A percentile compares a stretch with the other conserved stretches of the same genome.
These are phyloP conservation scores for Syncerus caffer DNA, from an alignment of 2,797 vertebrate species.

Conservation along the genomic window DNA sequence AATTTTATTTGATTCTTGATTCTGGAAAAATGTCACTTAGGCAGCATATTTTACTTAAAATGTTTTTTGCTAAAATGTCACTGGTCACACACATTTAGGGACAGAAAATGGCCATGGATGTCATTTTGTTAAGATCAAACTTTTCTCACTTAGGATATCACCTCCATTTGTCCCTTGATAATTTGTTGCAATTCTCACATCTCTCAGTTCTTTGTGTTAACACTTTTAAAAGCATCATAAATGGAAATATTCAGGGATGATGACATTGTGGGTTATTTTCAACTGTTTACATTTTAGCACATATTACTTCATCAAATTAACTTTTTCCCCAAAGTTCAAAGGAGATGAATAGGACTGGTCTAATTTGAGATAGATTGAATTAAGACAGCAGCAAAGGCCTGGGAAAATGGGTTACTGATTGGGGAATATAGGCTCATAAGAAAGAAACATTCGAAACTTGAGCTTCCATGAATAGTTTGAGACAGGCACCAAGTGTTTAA, in stretches of 20 bases:
- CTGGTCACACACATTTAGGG: background rate
- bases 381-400: background rate
- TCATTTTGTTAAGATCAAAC: background rate
- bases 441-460: background rate
- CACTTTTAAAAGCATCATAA: constrained; percentile 21
- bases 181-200: background rate
- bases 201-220: background rate
- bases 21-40: background rate
- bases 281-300: background rate
- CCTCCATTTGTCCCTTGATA: background rate
- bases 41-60: background rate
- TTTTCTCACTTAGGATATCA: background rate
- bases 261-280: background rate
- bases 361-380: background rate
- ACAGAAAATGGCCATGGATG: background rate
- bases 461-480: background rate
- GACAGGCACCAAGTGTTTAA: background rate
- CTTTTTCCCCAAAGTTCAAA: background rate
- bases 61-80: constrained; percentile 56
- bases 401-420: background rate
- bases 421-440: background rate
- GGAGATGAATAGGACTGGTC: background rate
- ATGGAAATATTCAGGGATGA: background rate
- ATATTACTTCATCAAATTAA: background rate
- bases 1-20: background rate